A percentile compares a stretch with the other conserved stretches of the same genome.
These are phyloP conservation scores for Motacilla tschutschensis DNA, from an alignment of 2,113 vertebrate species.

Conservation along the genomic window DNA sequence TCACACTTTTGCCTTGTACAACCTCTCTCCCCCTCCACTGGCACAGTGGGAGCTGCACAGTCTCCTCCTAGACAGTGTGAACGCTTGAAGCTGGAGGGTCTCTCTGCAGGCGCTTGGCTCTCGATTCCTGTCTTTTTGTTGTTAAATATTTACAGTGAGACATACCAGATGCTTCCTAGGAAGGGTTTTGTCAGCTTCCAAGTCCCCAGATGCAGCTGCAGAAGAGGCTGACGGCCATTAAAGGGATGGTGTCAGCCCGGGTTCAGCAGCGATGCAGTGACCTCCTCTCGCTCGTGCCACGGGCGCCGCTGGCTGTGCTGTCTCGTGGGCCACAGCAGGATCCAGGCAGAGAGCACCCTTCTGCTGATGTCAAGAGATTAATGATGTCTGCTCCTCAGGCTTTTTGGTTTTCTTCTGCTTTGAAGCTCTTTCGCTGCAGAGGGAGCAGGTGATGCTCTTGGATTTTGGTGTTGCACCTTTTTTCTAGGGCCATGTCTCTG, in stretches of 20 bases:
- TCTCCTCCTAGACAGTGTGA: background rate
- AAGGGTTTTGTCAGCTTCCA: constrained; percentile 43
- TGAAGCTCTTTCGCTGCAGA: background rate
- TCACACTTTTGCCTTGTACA: background rate
- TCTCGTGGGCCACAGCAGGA: background rate
- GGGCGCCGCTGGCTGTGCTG: background rate
- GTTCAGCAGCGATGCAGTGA: fast-evolving
- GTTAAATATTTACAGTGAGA: constrained; percentile 53
- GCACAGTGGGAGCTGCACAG: background rate
- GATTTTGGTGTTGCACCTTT: background rate
- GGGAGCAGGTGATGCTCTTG: background rate
- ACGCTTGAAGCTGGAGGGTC: background rate
- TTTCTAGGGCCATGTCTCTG: fast-evolving
- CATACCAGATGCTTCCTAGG: constrained; percentile 25
- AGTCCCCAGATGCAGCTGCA: constrained; percentile 18
- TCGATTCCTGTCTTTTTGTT: background rate
- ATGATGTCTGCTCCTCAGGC: background rate
- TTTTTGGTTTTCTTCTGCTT: background rate
- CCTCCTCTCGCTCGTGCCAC: fast-evolving
- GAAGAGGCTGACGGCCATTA: background rate
- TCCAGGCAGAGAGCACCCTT: background rate
- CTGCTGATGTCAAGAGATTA: constrained; percentile 18
- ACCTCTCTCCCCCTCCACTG: background rate
- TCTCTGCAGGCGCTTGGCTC: background rate
- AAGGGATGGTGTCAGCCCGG: background rate